A percentile compares a stretch with the other conserved stretches of the same genome.
These are phyloP conservation scores for Calameuta pallipes DNA, from an alignment of 2,888 invertebrate species.

Conservation along the genomic window DNA sequence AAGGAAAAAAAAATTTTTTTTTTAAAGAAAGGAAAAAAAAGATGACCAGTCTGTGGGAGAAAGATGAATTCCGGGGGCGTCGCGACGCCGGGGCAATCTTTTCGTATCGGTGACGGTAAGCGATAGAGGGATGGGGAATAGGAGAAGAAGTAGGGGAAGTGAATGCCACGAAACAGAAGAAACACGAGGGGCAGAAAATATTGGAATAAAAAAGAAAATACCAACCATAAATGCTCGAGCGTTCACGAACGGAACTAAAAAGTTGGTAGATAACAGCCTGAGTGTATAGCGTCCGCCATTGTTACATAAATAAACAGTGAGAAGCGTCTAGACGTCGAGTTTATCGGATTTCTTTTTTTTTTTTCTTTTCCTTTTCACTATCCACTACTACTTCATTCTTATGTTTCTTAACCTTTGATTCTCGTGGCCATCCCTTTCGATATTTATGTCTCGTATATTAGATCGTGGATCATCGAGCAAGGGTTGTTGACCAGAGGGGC, in stretches of 20 bases:
- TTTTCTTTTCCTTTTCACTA: too few relatives aligned
- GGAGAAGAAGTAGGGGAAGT: neutral
- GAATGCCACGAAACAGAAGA: neutral
- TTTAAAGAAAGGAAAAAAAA: too few relatives aligned
- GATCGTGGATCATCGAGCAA: too few relatives aligned
- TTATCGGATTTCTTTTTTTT: slow-evolving; percentile 37
- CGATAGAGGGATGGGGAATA: neutral
- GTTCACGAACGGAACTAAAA: neutral
- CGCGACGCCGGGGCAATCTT: neutral
- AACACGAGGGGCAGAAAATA: neutral
- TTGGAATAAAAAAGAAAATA: neutral
- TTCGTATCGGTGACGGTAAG: neutral
- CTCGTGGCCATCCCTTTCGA: too few relatives aligned
- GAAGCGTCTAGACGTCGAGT: slow-evolving; percentile 42
- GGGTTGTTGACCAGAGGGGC: too few relatives aligned
- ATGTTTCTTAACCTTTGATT: too few relatives aligned
- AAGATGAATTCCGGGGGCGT: neutral
- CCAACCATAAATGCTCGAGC: neutral
- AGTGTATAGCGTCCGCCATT: slow-evolving; percentile 19
- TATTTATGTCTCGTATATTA: too few relatives aligned
- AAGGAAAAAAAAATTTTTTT: too few relatives aligned
- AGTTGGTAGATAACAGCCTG: neutral
- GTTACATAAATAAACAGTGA: slow-evolving; percentile 43
- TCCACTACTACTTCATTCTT: too few relatives aligned
- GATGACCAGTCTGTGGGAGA: neutral